Evolutionary conservation across 2,888 invertebrate species (phyloP).

Genomic region (Drosophila merina): DNA sequence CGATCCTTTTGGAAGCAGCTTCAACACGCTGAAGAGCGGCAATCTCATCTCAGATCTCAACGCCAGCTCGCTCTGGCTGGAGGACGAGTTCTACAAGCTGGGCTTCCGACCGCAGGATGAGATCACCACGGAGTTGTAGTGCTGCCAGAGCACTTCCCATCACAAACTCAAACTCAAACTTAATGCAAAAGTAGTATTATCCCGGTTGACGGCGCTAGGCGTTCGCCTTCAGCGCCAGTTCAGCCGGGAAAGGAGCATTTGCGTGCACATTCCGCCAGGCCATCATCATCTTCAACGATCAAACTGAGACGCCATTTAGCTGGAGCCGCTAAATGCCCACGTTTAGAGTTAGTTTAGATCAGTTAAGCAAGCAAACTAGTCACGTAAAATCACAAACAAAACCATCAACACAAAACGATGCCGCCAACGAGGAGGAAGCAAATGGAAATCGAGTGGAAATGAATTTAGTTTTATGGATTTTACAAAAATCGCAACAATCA

Average conservation of each 20-base stretch:
- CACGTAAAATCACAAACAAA: conserved; percentile 68
- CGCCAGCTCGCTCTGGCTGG: conserved; percentile 88
- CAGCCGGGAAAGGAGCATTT: conserved; percentile 53
- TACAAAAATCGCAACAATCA: conserved; percentile 71
- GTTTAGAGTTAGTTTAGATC: conserved; percentile 64
- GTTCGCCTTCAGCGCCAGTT: conserved; percentile 48
- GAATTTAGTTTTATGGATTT: conserved; percentile 71
- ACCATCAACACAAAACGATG: conserved; percentile 39
- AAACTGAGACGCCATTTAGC: conserved; percentile 71
- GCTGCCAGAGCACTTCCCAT: conserved; percentile 9
- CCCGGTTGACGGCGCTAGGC: conserved; percentile 63
- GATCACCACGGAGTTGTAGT: conserved; percentile 92
- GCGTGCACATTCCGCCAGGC: conserved; percentile 72
- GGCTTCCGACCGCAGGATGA: conserved; percentile 95
- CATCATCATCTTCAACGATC: conserved; percentile 43
- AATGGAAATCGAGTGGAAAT: conserved; percentile 54
- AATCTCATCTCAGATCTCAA: conserved; percentile 84
- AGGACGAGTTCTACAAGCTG: conserved; percentile 92
- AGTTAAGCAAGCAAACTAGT: conserved; percentile 69
- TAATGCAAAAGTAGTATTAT: conserved; percentile 59
- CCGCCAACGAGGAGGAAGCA: conserved; percentile 18
- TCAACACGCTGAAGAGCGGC: conserved; percentile 85
- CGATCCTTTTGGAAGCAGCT: conserved; percentile 86
- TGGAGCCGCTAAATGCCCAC: conserved; percentile 65
- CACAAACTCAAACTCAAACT: conserved; percentile 31